Base-by-base conservation (phyloP, 2,113 vertebrate species). In the Halcyon senegalensis region DNA sequence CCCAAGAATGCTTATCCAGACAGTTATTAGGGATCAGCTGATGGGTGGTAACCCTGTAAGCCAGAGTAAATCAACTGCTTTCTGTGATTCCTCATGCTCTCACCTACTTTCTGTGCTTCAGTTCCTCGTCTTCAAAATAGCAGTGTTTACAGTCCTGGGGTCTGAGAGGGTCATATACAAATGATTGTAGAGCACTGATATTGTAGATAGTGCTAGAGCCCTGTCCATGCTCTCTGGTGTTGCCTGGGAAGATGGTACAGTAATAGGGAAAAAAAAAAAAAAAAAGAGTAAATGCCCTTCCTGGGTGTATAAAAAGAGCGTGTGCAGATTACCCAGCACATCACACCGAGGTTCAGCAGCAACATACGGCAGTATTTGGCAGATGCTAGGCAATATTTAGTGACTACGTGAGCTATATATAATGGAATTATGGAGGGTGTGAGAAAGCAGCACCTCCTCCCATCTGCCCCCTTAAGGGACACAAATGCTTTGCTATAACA, bases 361-460 rank as follows among this genome's bases (percentile, higher is more conserved):
- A 92, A 44, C 96, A 96, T 84, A 97, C n/a, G 87, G 96, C 84
- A 66, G 62, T 69, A 25, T 70, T 70, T 95, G 95, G 91, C 96
- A 96, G 97, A 93, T 89, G 46, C 30, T 3, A 78, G 89, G 94
- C 95, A 90, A 68, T 89, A 91, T 93, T 96, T 96, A 92, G 95
- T 95, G 91, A 92, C 72, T 83, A 63, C 0, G 2, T 13, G 17
- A 84, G 83, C 92, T 97, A 86, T 90, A 94, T 94, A 90, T 96
- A 94, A 85, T 84, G 82, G 94, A 84, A 89, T 82, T 97, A 78
- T 0, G 3, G 89, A 93, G 90, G 63, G 93, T 91, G 88, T 91
- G 84, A 97, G 94, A 88, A 97, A 95, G 93, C 91, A 87, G 91
- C 82, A 66, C 89, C 94, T 96, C 92, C 92, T 95, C 84, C 95